Percentiles rank a stretch among this genome's conserved stretches.
Conservation (phyloP, 2,797 vertebrate genomes). For the Brachymystax lenok region DNA sequence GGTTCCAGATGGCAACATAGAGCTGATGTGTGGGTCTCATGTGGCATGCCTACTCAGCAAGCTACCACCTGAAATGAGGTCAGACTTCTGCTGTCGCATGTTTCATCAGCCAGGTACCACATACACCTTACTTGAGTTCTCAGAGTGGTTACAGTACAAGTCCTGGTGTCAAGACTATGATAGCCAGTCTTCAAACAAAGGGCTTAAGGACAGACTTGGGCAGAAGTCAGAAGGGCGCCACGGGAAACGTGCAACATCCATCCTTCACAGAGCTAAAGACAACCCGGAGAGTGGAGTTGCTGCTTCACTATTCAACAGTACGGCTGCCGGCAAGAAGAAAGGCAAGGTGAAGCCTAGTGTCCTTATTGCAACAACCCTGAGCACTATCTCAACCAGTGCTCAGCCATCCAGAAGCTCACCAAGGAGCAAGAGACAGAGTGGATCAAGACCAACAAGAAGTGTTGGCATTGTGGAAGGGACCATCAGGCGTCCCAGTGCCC, state of each 20-base stretch:
- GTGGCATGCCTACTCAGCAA: constrained; percentile 6
- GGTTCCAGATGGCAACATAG: not conserved
- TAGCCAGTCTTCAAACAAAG: too few relatives aligned
- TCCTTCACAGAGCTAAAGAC: not conserved
- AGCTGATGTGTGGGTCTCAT: constrained; percentile 15
- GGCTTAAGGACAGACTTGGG: too few relatives aligned
- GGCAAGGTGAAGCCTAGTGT: constrained; percentile 15
- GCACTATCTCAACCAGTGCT: constrained; percentile 26
- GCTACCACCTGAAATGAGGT: too few relatives aligned
- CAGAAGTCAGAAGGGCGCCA: not conserved
- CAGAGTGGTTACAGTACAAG: too few relatives aligned
- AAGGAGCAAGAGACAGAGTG: constrained; percentile 28
- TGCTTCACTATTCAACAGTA: not conserved
- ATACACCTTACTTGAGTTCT: too few relatives aligned
- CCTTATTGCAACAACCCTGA: constrained; percentile 17
- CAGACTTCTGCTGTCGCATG: too few relatives aligned
- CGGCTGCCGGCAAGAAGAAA: not conserved
- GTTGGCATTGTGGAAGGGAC: constrained; percentile 7
- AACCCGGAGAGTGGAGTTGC: too few relatives aligned
- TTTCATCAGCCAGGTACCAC: too few relatives aligned
- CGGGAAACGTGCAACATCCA: not conserved
- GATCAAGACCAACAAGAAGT: constrained; percentile 20
- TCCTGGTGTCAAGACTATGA: too few relatives aligned
- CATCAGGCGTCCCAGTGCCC: constrained; percentile 28
- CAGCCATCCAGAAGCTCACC: not conserved